A percentile compares a stretch with the other conserved stretches of the same genome.
phyloP scores from a whole-genome alignment of 2,888 invertebrate species.

The Sinhomidia bicolor region DNA sequence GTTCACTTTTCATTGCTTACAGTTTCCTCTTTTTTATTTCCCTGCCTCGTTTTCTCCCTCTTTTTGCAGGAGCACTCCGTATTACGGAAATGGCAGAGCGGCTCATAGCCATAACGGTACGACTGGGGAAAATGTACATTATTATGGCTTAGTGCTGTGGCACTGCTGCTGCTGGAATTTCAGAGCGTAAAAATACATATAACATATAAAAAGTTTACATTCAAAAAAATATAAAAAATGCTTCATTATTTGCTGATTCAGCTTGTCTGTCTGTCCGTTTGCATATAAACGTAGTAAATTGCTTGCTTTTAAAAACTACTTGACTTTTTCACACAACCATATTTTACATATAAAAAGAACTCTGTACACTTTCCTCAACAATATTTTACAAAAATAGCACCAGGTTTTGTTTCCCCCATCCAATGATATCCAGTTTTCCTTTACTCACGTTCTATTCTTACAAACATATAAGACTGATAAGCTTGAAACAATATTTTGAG shows the following conservation, averaged over 20 bases:
- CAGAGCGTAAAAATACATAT: neutral
- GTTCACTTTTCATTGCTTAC: conserved; percentile 2
- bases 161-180: conserved; percentile 13
- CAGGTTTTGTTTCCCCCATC: too few relatives aligned
- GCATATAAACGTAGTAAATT: neutral
- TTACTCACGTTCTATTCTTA: too few relatives aligned
- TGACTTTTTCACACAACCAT: neutral
- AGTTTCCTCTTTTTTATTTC: conserved; percentile 33
- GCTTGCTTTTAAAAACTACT: neutral
- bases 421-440: too few relatives aligned
- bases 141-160: neutral
- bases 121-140: neutral
- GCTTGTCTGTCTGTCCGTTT: neutral
- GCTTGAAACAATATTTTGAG: too few relatives aligned
- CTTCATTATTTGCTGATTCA: neutral
- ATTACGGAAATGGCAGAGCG: conserved; percentile 1
- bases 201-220: neutral
- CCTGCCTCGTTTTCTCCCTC: neutral
- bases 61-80: neutral
- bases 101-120: neutral
- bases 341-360: too few relatives aligned
- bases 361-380: too few relatives aligned
- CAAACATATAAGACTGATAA: too few relatives aligned
- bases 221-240: neutral
- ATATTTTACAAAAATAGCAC: too few relatives aligned